Evolutionary conservation across 2,113 vertebrate genomes (phyloP), one percentile per base, ranked within the genome.

Genomic region (Lampris megalopsis): DNA sequence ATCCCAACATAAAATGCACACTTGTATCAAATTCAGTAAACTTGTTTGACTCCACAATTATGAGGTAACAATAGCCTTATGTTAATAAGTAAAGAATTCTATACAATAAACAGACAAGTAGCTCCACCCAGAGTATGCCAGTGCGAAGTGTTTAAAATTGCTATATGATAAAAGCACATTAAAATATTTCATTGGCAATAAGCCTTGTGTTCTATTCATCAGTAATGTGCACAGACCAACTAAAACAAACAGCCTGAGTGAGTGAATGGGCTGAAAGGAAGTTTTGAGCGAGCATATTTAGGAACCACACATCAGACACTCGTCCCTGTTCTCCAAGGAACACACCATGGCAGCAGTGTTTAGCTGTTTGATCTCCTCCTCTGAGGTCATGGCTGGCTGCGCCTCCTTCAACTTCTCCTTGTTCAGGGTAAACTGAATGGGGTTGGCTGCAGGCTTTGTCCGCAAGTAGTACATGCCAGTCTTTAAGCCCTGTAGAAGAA

Each of bases 391-490:
- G 2, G 52, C 58, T 4, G 91, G 82, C 76, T 94, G 93, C 0
- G 81, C 68, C 63, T 96, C 96, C 69, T 96, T 94, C 68, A 99
- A 94, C 57, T 97, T 98, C 91, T 99, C 97, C 71, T 99, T 99
- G 94, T 99, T 96, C 36, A 99, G 88, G 43, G 98, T 99, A 91
- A 99, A 99, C 92, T 99, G 97, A 94, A 99, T 99, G 38, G 98
- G 98, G 88, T 97, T 98, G 4, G 98, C 98, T 0, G 98, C 98
- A 0, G 98, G 97, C 81, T 97, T 97, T 0, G 98, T 99, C 71
- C 98, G 89, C 41, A 99, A 94, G n/a, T 99, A 99, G 88, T 99
- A 99, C 98, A 99, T 99, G 0, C 98, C 98, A 0, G 98, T 99
- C 93, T 99, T 99, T 61, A 99, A 92, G 24, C 98, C 98, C 97